A percentile compares a stretch with the other conserved stretches of the same genome.
Conservation (phyloP, 2,797 vertebrate genomes). For the Acanthurus tractus region DNA sequence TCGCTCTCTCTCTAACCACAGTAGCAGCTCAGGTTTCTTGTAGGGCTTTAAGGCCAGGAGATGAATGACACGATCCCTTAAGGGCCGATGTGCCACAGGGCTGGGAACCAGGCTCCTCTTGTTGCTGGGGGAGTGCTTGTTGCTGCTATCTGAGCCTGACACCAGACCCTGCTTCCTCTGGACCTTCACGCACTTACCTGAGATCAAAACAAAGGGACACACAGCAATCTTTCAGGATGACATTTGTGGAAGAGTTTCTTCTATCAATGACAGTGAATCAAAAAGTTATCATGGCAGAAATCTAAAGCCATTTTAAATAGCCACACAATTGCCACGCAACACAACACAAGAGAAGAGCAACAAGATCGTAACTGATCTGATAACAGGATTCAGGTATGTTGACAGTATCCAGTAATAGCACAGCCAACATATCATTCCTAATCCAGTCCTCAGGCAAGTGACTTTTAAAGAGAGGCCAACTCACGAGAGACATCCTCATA, state of each 20-base stretch:
- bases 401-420: slow-evolving; percentile 59
- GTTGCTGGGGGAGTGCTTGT: slow-evolving; percentile 83
- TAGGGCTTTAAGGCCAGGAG: slow-evolving; percentile 85
- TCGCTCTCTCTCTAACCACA: slow-evolving; percentile 84
- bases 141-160: slow-evolving; percentile 72
- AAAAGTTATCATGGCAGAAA: slow-evolving; percentile 37
- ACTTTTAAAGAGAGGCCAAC: slow-evolving; percentile 46
- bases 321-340: not conserved
- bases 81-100: slow-evolving; percentile 79
- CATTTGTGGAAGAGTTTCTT: slow-evolving; percentile 21
- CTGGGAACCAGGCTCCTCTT: slow-evolving; percentile 79
- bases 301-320: slow-evolving; percentile 29
- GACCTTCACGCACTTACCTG: slow-evolving; percentile 85
- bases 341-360: slow-evolving; percentile 37
- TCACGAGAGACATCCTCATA: slow-evolving; percentile 27
- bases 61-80: slow-evolving; percentile 86
- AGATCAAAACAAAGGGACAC: slow-evolving; percentile 58
- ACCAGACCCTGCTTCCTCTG: slow-evolving; percentile 80
- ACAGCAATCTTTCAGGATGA: slow-evolving; percentile 27
- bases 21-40: slow-evolving; percentile 85
- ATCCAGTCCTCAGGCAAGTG: slow-evolving; percentile 71
- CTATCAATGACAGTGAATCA: slow-evolving; percentile 16
- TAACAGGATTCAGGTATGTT: slow-evolving; percentile 60
- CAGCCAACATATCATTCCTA: slow-evolving; percentile 45
- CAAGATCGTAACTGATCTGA: slow-evolving; percentile 62